These are phyloP conservation scores for Drosophila ficusphila DNA, from an alignment of 1,140 invertebrate genomes.

Conservation along the genomic window DNA sequence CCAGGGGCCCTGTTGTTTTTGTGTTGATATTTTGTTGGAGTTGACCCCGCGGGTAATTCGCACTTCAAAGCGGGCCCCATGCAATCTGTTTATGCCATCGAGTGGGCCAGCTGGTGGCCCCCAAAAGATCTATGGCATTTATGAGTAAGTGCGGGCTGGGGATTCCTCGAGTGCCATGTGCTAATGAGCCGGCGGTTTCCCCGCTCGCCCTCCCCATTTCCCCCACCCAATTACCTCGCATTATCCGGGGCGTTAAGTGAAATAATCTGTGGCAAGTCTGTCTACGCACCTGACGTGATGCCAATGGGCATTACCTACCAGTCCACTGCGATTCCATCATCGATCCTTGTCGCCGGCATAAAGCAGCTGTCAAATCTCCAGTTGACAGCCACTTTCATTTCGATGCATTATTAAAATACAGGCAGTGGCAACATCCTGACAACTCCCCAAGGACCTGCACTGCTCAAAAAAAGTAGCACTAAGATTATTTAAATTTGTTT, in stretches of 20 bases:
- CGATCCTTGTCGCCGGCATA: constrained; percentile 67
- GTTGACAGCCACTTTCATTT: constrained; percentile 81
- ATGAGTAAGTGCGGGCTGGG: constrained; percentile 58
- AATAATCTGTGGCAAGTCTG: constrained; percentile 57
- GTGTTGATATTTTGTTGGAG: constrained; percentile 10
- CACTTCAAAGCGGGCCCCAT: constrained; percentile 73
- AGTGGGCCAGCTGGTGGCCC: constrained; percentile 73
- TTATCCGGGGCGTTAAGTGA: constrained; percentile 51
- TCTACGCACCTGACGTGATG: constrained; percentile 53
- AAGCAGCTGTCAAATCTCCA: constrained; percentile 58
- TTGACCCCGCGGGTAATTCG: constrained; percentile 81
- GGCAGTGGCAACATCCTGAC: constrained; percentile 75
- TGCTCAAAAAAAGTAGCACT: constrained; percentile 10
- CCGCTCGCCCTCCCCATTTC: background rate
- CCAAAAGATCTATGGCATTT: constrained; percentile 76
- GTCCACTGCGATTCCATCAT: constrained; percentile 56
- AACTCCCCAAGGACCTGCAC: constrained; percentile 47
- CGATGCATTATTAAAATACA: constrained; percentile 80
- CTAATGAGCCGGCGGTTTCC: constrained; percentile 62
- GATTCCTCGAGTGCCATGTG: constrained; percentile 42
- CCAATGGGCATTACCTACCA: constrained; percentile 13
- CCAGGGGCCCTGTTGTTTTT: constrained; percentile 1
- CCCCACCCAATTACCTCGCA: constrained; percentile 45
- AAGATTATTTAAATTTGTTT: background rate
- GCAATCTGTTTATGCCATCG: constrained; percentile 75